phyloP scores from a whole-genome alignment of 2,888 invertebrate species.

The Oscheius myriophilus region DNA sequence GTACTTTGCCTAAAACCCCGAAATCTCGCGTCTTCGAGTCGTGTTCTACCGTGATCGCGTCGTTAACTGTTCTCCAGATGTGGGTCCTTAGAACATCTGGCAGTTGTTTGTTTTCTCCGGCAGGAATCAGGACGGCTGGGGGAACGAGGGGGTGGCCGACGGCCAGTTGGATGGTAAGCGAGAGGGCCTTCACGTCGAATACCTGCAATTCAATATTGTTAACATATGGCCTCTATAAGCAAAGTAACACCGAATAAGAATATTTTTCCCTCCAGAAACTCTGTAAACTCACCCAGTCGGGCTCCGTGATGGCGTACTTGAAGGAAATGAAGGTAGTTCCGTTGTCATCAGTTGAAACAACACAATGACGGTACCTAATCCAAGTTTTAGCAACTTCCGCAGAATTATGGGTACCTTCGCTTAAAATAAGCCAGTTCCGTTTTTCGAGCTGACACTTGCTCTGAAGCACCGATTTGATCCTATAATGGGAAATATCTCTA shows the following conservation, averaged over 20 bases:
- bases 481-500: not conserved
- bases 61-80: constrained; percentile 2
- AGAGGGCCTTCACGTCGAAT: constrained; percentile 4
- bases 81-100: constrained; percentile 16
- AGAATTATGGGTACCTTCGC: not conserved
- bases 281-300: constrained; percentile 31
- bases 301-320: constrained; percentile 33
- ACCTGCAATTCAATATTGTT: no score
- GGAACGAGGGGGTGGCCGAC: constrained; percentile 3
- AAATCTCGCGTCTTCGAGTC: no score
- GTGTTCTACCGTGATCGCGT: constrained; percentile 13
- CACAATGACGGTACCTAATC: constrained; percentile 11
- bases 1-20: not conserved
- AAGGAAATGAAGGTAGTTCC: constrained; percentile 20
- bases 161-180: not conserved
- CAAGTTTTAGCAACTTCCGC: no score
- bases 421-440: constrained; percentile 17
- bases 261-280: not conserved
- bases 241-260: not conserved
- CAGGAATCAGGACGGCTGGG: constrained; percentile 2
- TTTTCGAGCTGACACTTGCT: not conserved
- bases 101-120: not conserved
- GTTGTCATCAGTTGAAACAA: not conserved
- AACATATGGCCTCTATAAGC: no score
- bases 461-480: not conserved